phyloP scores from a whole-genome alignment of 2,113 vertebrate genomes.

The Nothoprocta pentlandii region DNA sequence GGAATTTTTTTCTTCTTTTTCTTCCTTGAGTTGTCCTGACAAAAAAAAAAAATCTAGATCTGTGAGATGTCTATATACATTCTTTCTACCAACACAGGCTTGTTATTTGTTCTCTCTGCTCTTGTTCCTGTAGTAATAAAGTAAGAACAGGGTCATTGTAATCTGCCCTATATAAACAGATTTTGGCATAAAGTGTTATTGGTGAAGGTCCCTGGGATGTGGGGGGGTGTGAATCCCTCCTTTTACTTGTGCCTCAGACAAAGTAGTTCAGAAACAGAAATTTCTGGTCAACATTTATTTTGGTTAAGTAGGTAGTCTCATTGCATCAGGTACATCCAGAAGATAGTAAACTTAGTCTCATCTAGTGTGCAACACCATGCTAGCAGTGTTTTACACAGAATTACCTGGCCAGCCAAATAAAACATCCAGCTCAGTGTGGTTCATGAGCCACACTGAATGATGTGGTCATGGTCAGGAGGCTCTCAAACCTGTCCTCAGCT shows the following conservation, averaged over 20 bases:
- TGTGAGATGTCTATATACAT: neutral
- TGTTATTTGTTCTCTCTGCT: neutral
- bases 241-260: neutral
- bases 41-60: neutral
- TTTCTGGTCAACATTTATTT: no score
- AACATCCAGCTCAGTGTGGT: neutral
- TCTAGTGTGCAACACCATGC: neutral
- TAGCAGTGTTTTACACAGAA: neutral
- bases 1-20: neutral
- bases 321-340: neutral
- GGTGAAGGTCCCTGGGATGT: neutral
- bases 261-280: neutral
- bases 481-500: neutral
- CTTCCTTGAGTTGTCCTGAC: neutral
- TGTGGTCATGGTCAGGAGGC: no score
- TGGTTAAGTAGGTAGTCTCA: neutral
- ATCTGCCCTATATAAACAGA: neutral
- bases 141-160: neutral
- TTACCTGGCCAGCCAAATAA: neutral
- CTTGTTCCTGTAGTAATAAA: neutral
- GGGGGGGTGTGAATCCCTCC: neutral
- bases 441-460: rapidly evolving
- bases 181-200: neutral
- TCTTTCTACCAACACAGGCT: neutral
- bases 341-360: neutral